Base-by-base conservation (phyloP, 2,113 vertebrate genomes). In the Rhinolophus ferrumequinum region DNA sequence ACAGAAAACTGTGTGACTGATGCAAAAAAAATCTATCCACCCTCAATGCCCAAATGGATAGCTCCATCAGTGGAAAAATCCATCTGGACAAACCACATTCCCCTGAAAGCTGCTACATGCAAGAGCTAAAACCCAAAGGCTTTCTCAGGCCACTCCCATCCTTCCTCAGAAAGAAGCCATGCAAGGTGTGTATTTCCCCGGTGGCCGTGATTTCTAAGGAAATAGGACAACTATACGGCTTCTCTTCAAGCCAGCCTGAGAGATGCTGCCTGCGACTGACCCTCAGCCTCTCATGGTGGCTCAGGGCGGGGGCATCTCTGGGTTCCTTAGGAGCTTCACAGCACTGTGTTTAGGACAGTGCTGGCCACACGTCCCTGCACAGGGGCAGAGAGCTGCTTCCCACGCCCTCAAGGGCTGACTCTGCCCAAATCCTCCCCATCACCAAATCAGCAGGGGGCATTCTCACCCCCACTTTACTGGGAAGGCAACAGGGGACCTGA, bases 151-250 rank as follows among this genome's bases (percentile, higher is more conserved):
- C 14, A 5, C 24, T 3, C 6, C 24, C 58, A 24, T 26, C n/a
- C 47, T 26, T 28, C 4, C 2, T 60, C 16, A 21, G 33, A 80
- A 28, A 6, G 54, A n/a, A 85, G 30, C 14, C 1, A 0, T 0
- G 24, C 1, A 1, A 30, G 16, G n/a, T 13, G 38, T 2, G 33
- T 38, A 4, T 0, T 1, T 22, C 33, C 77, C 72, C 2, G 1
- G 3, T 0, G n/a, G 28, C 28, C 41, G 35, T 0, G n/a, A 24
- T 47, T 3, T 69, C 41, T 35, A 4, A 0, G 10, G 28, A n/a
- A 62, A 54, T 8, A 11, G 3, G n/a, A 47, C 77, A 4, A 41
- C 19, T 2, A 44, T 5, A 26, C 75, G 22, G 1, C 80, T n/a
- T 10, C 54, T 4, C 18, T 22, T 10, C 52, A 5, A 54, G 18